Evolutionary conservation across 2,797 vertebrate species (phyloP), one percentile per base, ranked within the genome.

Genomic region (Myotis daubentonii): DNA sequence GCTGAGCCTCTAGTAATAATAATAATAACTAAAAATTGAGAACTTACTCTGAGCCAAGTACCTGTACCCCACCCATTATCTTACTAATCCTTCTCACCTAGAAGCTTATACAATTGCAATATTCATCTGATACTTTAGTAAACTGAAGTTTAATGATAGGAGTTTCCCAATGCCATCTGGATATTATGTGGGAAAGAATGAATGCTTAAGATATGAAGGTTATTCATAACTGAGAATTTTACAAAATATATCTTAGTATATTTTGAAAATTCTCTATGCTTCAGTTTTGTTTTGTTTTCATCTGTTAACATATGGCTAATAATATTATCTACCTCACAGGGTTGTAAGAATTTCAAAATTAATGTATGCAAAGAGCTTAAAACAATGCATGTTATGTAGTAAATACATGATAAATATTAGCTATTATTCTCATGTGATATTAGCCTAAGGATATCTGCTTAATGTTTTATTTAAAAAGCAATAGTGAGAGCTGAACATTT

Each of bases 271-370:
- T 57, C 3, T 80, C 13, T 70, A 2, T 82, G 16, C 3, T 74
- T 86, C 20, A 19, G 0, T 82, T 85, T 83, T 8, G 12, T 62
- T 16, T 53, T 49, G 84, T 82, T 6, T 16, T 55, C 8, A 55
- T 55, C 38, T 81, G 20, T 81, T 49, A 17, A 89, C 62, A 2
- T 83, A 8, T 6, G 3, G 1, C 30, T 57, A 49, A 49, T 62
- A 66, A 70, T 75, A 57, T 19, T 57, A 22, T 33, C n/a, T 83
- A 23, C 0, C 7, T 62, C 3, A 1, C 13, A 70, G 49, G 2
- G 20, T 71, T 53, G n/a, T 68, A 22, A 93, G 51, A 70, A 66
- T 88, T 94, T 93, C 23, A 90, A 36, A 71, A 55, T 60, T 66
- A 84, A 51, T 78, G 25, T 62, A 16, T 65, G 16, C 30, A 71